phyloP scores from a whole-genome alignment of 1,140 invertebrate genomes.

The Drosophila nebulosa region DNA sequence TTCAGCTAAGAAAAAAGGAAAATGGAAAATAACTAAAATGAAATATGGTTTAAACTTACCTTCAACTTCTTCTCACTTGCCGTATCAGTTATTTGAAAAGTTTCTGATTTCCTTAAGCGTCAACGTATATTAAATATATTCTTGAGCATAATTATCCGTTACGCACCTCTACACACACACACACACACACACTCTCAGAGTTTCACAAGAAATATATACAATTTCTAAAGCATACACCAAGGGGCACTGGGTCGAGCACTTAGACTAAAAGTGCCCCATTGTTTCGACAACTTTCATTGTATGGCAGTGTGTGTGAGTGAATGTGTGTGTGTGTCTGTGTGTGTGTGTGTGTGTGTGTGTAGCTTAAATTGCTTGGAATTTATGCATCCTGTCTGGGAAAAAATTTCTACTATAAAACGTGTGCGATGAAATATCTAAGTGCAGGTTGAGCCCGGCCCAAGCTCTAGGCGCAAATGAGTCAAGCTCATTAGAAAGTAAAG shows the following conservation, averaged over 20 bases:
- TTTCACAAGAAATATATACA: constrained; percentile 15
- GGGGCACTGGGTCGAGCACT: constrained; percentile 34
- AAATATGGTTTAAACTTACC: too few species aligned
- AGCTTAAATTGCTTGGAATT: constrained; percentile 39
- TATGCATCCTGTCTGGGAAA: constrained; percentile 3
- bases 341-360: constrained; percentile 9
- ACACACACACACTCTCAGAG: not conserved
- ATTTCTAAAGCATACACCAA: constrained; percentile 23
- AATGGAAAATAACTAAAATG: too few species aligned
- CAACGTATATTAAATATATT: constrained; percentile 1
- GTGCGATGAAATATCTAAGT: constrained; percentile 1
- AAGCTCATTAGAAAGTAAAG: constrained; percentile 1
- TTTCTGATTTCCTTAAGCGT: constrained; percentile 14
- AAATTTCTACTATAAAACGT: not conserved
- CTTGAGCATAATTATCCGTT: constrained; percentile 45
- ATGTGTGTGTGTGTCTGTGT: not conserved
- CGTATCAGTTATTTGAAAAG: not conserved
- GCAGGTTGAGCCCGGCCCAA: not conserved
- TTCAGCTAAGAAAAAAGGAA: too few species aligned
- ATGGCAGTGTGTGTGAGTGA: not conserved
- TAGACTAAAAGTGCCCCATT: constrained; percentile 48
- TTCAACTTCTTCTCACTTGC: not conserved
- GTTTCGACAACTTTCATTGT: constrained; percentile 25
- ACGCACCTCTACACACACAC: not conserved
- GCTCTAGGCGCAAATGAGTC: not conserved